Conservation (phyloP, 2,113 vertebrate genomes). For the Hystrix cristata region DNA sequence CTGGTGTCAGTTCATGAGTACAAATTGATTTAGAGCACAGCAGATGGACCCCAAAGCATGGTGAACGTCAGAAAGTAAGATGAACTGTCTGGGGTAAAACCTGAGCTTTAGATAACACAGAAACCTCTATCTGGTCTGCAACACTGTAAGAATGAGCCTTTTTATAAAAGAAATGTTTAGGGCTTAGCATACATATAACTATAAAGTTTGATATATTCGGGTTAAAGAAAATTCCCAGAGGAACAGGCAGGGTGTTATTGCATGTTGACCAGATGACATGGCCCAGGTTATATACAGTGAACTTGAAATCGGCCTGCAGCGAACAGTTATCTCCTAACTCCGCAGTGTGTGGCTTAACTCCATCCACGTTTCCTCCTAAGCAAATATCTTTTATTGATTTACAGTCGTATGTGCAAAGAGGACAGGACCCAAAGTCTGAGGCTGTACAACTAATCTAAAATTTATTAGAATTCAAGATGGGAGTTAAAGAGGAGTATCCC, state of each 20-base stretch:
- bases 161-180: not conserved
- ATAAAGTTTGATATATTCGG: not conserved
- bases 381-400: conserved; percentile 3
- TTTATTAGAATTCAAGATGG: not conserved
- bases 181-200: not conserved
- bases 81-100: not conserved
- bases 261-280: not conserved
- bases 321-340: not conserved
- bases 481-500: not conserved
- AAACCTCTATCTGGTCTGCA: not conserved
- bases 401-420: not conserved
- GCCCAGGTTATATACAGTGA: not conserved
- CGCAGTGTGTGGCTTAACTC: not conserved
- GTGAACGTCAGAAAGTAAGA: not conserved
- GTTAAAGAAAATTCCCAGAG: not conserved
- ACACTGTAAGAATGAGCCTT: not conserved
- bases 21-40: not conserved
- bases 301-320: not conserved
- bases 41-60: not conserved
- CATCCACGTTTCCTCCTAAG: not conserved
- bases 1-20: not conserved
- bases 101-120: not conserved
- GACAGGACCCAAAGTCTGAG: not conserved
- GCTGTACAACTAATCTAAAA: not conserved
- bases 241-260: not conserved